Evolutionary conservation across 2,888 invertebrate genomes (phyloP), one percentile per base, ranked within the genome.

Genomic region (Parnassius orleans): DNA sequence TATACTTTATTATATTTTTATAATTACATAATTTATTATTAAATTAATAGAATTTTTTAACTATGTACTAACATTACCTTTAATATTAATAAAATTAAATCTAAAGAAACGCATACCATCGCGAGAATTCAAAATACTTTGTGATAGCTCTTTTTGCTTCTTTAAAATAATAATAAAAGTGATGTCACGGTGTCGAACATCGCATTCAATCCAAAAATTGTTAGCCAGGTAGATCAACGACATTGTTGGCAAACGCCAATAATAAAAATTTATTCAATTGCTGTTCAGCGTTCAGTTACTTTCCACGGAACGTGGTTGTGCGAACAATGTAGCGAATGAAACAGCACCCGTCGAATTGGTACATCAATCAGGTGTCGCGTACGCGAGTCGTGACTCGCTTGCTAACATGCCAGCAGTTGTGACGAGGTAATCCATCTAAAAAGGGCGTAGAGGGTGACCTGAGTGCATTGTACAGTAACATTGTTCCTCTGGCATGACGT

Each of bases 251-350:
- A 52, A 47, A 33, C 33, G 33, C 7, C 33, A 7, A 7, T 5
- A 33, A 33, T 33, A 33, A 33, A 33, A 33, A 47, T 68, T 72
- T 74, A 80, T 82, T 80, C 80, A 77, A 72, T 73, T 77, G 74
- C 75, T 73, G 65, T 64, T 62, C 64, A 46, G 60, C 53, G 62
- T 60, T 67, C 66, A 69, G 75, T 70, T 76, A 82, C 81, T 83
- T 85, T 86, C 83, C 80, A 83, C 71, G 68, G 63, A 63, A 62
- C 65, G 69, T 50, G 48, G 53, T 63, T 63, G 56, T 65, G 63
- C 67, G 74, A 73, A 85, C 84, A 86, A 82, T 85, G 86, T 87
- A 81, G 86, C 83, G 77, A 84, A 84, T 78, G 71, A 72, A 79
- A 76, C 75, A 73, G 72, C 67, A 68, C 63, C 72, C 64, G 71